A percentile compares a stretch with the other conserved stretches of the same genome.
These are phyloP conservation scores for Melanostoma mellinum DNA, from an alignment of 2,888 invertebrate genomes.

Conservation along the genomic window DNA sequence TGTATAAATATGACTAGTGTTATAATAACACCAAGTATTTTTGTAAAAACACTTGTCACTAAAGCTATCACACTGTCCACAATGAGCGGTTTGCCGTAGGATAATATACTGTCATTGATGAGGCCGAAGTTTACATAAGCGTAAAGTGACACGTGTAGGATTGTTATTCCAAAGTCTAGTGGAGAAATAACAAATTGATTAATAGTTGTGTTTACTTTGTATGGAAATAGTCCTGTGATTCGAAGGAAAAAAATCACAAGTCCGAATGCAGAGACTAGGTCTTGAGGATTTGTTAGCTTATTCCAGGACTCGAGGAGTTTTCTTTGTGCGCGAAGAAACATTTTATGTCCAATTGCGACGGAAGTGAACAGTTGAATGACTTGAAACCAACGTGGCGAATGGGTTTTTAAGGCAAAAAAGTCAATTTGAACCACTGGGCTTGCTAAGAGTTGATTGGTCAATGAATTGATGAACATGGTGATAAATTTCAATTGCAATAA, in stretches of 20 bases:
- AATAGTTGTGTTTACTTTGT: background rate
- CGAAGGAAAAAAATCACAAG: background rate
- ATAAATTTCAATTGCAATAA: too few species aligned
- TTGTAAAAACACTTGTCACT: slow-evolving; percentile 70
- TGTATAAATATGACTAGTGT: slow-evolving; percentile 68
- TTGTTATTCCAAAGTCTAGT: slow-evolving; percentile 41
- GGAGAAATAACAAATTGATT: too few species aligned
- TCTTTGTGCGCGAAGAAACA: background rate
- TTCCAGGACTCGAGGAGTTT: background rate
- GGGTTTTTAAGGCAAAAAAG: too few species aligned
- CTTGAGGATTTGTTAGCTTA: background rate
- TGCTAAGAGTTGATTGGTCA: too few species aligned
- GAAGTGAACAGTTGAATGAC: too few species aligned
- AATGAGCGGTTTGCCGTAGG: slow-evolving; percentile 74
- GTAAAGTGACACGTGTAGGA: slow-evolving; percentile 57
- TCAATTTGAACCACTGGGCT: too few species aligned
- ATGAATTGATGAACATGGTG: too few species aligned
- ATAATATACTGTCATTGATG: slow-evolving; percentile 64
- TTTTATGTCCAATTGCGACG: background rate
- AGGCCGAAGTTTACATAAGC: slow-evolving; percentile 74
- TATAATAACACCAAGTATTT: slow-evolving; percentile 70
- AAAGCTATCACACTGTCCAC: slow-evolving; percentile 65
- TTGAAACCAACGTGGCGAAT: too few species aligned
- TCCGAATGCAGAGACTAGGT: background rate
- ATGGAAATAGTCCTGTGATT: slow-evolving; percentile 2